These are phyloP conservation scores for Corythornis cristatus DNA, from an alignment of 2,113 vertebrate species.

Conservation along the genomic window DNA sequence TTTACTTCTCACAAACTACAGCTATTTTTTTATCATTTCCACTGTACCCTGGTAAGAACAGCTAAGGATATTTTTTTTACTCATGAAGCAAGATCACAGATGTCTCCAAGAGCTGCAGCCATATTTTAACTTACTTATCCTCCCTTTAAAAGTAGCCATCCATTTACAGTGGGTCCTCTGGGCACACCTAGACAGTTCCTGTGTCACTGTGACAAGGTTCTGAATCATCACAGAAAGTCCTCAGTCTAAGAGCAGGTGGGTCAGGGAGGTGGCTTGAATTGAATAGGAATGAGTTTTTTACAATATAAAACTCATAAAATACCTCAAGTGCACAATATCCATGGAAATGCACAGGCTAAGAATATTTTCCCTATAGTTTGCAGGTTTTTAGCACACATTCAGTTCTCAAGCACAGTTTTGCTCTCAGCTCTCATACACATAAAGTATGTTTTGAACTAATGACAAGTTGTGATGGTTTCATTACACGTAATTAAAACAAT, in stretches of 20 bases:
- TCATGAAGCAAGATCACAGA: neutral
- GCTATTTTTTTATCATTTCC: neutral
- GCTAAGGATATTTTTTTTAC: neutral
- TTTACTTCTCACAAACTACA: neutral
- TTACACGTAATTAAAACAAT: neutral
- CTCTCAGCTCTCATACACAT: neutral
- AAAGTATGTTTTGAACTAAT: neutral
- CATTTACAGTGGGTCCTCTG: neutral
- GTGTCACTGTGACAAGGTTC: neutral
- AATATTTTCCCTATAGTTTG: neutral
- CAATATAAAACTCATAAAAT: neutral
- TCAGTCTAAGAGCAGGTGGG: neutral
- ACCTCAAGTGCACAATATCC: neutral
- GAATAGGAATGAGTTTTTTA: neutral
- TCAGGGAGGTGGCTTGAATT: neutral
- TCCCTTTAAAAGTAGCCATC: neutral
- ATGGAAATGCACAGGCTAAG: neutral
- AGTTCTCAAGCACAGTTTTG: neutral
- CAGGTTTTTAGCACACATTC: neutral
- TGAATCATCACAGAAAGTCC: neutral
- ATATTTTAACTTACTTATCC: neutral
- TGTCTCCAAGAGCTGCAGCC: neutral
- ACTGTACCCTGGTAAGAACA: neutral
- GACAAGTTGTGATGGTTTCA: neutral
- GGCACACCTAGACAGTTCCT: neutral